Evolutionary conservation across 2,797 vertebrate species (phyloP).

Genomic region (Cirrhinus mrigala): DNA sequence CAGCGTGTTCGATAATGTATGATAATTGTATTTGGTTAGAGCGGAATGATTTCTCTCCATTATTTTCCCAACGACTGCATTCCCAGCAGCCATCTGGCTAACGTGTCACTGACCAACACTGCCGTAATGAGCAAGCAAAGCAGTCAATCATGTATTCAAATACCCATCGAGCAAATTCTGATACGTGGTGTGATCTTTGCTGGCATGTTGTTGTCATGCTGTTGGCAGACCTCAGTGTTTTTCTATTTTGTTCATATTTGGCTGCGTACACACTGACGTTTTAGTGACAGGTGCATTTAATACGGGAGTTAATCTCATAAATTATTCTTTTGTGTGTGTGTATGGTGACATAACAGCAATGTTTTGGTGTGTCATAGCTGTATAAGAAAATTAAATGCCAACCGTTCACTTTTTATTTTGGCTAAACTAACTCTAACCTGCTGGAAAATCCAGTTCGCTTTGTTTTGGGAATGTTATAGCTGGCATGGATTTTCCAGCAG

Average conservation of each 20-base stretch:
- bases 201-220: neutral
- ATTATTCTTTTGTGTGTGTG: neutral
- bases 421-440: neutral
- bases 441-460: neutral
- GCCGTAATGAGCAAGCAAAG: slow-evolving; percentile 17
- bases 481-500: neutral
- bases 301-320: neutral
- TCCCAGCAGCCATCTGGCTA: slow-evolving; percentile 49
- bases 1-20: neutral
- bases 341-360: neutral
- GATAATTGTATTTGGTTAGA: slow-evolving; percentile 31
- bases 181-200: neutral
- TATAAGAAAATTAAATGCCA: neutral
- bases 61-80: slow-evolving; percentile 38
- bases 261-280: neutral
- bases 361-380: neutral
- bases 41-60: slow-evolving; percentile 40
- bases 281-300: slow-evolving; percentile 3
- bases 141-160: slow-evolving; percentile 8
- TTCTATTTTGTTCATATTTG: neutral
- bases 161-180: slow-evolving; percentile 7
- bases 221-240: neutral
- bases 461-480: neutral
- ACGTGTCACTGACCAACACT: slow-evolving; percentile 5
- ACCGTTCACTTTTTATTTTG: neutral